These are phyloP conservation scores for Notamacropus eugenii DNA, from an alignment of 2,797 vertebrate species.

Conservation along the genomic window DNA sequence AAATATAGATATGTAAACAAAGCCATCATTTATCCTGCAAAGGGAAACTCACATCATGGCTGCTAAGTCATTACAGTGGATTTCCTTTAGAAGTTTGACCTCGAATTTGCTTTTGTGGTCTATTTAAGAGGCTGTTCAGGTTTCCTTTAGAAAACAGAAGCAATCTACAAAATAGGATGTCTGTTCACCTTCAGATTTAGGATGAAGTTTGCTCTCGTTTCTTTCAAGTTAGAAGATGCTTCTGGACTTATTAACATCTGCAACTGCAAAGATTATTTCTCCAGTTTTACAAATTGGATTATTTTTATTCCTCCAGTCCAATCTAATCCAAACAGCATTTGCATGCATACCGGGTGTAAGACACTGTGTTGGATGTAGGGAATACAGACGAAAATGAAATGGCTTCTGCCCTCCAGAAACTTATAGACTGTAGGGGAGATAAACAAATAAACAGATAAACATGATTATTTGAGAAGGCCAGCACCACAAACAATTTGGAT, in stretches of 20 bases:
- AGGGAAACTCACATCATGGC: neutral
- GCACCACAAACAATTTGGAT: neutral
- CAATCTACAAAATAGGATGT: slow-evolving; percentile 40
- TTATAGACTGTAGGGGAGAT: neutral
- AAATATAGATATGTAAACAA: neutral
- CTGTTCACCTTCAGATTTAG: slow-evolving; percentile 39
- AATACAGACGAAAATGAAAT: slow-evolving; percentile 18
- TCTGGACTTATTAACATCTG: slow-evolving; percentile 40
- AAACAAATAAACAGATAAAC: neutral
- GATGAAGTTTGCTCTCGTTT: slow-evolving; percentile 24
- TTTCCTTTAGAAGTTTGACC: slow-evolving; percentile 2
- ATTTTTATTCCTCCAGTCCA: neutral
- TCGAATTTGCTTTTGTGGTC: neutral
- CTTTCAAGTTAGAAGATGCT: slow-evolving; percentile 32
- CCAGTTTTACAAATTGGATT: neutral
- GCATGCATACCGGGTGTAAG: neutral
- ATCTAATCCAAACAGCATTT: neutral
- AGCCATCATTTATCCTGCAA: neutral
- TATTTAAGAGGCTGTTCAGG: slow-evolving; percentile 10
- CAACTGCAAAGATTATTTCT: slow-evolving; percentile 50
- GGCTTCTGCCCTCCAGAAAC: slow-evolving; percentile 51
- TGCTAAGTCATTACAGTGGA: neutral
- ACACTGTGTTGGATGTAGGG: neutral
- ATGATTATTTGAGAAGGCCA: neutral
- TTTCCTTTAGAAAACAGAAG: neutral